These are phyloP conservation scores for Margarornis squamiger DNA, from an alignment of 2,797 vertebrate genomes.

Conservation along the genomic window DNA sequence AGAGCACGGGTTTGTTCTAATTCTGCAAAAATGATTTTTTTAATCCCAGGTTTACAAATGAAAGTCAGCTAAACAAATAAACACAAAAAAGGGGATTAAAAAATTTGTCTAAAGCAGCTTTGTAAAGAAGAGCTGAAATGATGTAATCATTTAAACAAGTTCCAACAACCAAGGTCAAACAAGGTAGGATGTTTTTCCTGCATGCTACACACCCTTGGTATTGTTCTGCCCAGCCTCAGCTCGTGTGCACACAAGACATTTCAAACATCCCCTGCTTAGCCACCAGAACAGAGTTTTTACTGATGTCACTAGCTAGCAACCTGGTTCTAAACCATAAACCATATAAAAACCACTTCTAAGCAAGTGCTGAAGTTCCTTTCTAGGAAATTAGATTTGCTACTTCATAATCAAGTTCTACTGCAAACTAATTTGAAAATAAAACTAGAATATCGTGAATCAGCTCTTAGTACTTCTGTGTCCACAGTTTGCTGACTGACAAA, in stretches of 20 bases:
- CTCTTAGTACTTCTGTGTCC: neutral
- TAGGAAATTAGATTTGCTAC: constrained; percentile 23
- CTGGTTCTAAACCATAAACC: neutral
- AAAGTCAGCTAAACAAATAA: constrained; percentile 43
- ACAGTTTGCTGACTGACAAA: neutral
- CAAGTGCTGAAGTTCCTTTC: neutral
- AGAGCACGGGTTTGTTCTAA: neutral
- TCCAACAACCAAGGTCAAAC: constrained; percentile 15
- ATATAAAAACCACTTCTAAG: neutral
- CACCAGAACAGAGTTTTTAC: neutral
- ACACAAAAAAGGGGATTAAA: constrained; percentile 56
- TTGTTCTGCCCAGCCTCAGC: neutral
- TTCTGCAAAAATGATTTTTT: constrained; percentile 36
- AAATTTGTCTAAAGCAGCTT: constrained; percentile 53
- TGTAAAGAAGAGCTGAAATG: constrained; percentile 45
- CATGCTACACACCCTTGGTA: neutral
- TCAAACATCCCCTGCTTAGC: neutral
- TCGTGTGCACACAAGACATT: neutral
- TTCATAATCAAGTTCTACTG: neutral
- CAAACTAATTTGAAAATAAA: constrained; percentile 16
- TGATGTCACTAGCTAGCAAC: neutral
- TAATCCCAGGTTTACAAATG: constrained; percentile 44
- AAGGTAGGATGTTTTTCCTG: neutral
- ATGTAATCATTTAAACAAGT: constrained; percentile 17
- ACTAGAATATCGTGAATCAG: neutral